Evolutionary conservation across 2,797 vertebrate species (phyloP), one percentile per base, ranked within the genome.

Genomic region (Anguilla anguilla): DNA sequence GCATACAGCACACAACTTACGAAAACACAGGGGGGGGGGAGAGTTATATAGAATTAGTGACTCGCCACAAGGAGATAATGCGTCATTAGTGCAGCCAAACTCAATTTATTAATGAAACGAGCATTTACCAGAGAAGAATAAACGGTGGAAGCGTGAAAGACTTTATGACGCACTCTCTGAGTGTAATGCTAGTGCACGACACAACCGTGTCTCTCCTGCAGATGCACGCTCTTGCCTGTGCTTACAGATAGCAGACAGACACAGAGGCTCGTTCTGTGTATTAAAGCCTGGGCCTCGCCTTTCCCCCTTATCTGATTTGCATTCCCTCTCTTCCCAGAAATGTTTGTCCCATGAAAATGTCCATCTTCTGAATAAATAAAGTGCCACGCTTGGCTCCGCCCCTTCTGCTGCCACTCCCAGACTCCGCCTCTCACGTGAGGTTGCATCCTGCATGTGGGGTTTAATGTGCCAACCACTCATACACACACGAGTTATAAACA

Each of bases 321-420:
- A 95, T 95, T 92, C 88, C 6, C 10, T 83, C 87, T 87, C 90
- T 90, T 85, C 91, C 91, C 88, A 0, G 84, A 93, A 94, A 93
- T 93, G 93, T 91, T 92, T 93, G 88, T 90, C 85, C 88, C 94
- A 92, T 94, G 95, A 93, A 94, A 90, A 93, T 85, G 92, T 67
- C 88, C 87, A 90, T 77, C 90, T 90, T 92, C 92, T 93, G 90
- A 93, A 93, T 93, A 43, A 77, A 39, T 49, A 81, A 46, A 46
- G 17, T 39, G 19, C 39, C 5, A 22, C 79, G 19, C 39, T 79
- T 35, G 2, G 35, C 74, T 79, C 74, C 31, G 6, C 5, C 39
- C 74, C 39, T 10, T 79, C 74, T 95, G 96, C 89, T 95, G 95
- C 96, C 95, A 95, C 94, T 91, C 93, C 91, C 90, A 94, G 94